phyloP scores from a whole-genome alignment of 2,888 invertebrate species.

The Odiellus spinosus region DNA sequence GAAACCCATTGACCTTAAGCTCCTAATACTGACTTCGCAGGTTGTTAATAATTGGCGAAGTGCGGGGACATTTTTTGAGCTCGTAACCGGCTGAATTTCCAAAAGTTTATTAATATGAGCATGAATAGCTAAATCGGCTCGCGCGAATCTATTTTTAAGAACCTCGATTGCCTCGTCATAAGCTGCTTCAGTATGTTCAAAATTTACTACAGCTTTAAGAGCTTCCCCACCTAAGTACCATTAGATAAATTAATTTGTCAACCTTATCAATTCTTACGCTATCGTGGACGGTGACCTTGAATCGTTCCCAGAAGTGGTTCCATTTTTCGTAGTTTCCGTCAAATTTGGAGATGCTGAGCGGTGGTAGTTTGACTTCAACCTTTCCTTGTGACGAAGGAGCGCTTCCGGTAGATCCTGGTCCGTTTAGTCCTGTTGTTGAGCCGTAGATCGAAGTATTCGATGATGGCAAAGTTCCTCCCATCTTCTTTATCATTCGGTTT shows the following conservation, averaged over 20 bases:
- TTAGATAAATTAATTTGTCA: slow-evolving; percentile 5
- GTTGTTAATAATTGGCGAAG: slow-evolving; percentile 2
- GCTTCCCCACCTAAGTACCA: slow-evolving; percentile 2
- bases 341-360: slow-evolving; percentile 1
- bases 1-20: not conserved
- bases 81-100: not conserved
- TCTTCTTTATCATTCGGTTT: too few relatives aligned
- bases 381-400: too few relatives aligned
- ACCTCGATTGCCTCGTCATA: slow-evolving; percentile 2
- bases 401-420: too few relatives aligned
- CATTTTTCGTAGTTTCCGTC: not conserved
- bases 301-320: slow-evolving; percentile 3
- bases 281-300: slow-evolving; percentile 3
- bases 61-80: not conserved
- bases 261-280: not conserved
- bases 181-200: slow-evolving; percentile 1
- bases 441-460: too few relatives aligned
- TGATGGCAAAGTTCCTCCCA: too few relatives aligned
- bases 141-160: slow-evolving; percentile 2
- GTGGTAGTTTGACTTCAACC: not conserved
- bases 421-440: too few relatives aligned
- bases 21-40: not conserved
- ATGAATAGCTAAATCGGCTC: slow-evolving; percentile 1
- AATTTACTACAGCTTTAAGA: not conserved
- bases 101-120: slow-evolving; percentile 1